Conservation (phyloP, 1,140 invertebrate species). For the Glomeris maerens region DNA sequence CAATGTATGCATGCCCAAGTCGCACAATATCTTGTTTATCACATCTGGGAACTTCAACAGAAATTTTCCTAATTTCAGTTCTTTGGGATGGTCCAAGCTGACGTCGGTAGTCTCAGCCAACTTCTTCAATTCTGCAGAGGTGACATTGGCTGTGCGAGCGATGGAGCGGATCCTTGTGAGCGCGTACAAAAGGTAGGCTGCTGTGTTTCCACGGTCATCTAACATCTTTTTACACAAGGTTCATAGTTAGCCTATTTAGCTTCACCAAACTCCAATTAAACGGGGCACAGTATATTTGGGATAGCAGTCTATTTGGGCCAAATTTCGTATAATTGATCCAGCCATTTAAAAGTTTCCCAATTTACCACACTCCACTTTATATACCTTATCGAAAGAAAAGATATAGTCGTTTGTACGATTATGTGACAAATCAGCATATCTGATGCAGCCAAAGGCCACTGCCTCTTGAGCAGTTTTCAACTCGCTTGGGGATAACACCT, state of each 20-base stretch:
- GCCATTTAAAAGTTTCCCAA: too few relatives aligned
- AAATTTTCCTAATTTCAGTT: slow-evolving; percentile 87
- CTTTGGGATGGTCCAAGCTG: slow-evolving; percentile 72
- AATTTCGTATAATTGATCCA: too few relatives aligned
- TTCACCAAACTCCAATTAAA: too few relatives aligned
- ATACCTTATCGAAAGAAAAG: slow-evolving; percentile 90
- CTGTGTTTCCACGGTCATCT: slow-evolving; percentile 97
- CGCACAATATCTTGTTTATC: slow-evolving; percentile 62
- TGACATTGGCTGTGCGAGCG: slow-evolving; percentile 57
- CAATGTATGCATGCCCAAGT: slow-evolving; percentile 72
- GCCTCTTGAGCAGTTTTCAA: slow-evolving; percentile 69
- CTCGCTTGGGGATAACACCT: slow-evolving; percentile 67
- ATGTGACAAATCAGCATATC: slow-evolving; percentile 92
- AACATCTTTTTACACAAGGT: slow-evolving; percentile 63
- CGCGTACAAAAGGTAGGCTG: slow-evolving; percentile 92
- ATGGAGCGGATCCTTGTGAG: slow-evolving; percentile 88
- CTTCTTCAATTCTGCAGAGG: slow-evolving; percentile 39
- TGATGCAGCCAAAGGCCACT: slow-evolving; percentile 96
- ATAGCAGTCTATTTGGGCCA: too few relatives aligned
- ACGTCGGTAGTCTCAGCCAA: slow-evolving; percentile 42
- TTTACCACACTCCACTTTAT: too few relatives aligned
- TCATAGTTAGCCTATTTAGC: slow-evolving; percentile 1
- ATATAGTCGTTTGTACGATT: slow-evolving; percentile 90
- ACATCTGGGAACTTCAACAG: slow-evolving; percentile 76
- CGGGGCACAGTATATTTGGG: too few relatives aligned